phyloP scores from a whole-genome alignment of 2,113 vertebrate species.

The Monarcha castaneiventris region DNA sequence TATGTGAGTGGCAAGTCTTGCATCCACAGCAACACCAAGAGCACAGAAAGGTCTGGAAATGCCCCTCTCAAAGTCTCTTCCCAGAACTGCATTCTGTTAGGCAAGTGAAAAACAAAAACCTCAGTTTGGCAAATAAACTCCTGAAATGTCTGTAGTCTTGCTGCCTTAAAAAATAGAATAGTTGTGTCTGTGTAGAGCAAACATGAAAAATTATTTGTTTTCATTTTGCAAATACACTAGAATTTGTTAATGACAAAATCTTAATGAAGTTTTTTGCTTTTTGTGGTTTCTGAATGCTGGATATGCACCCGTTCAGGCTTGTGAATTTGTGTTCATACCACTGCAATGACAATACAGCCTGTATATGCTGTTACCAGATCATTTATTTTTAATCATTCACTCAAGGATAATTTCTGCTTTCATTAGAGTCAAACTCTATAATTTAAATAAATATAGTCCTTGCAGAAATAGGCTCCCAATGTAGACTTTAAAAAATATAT shows the following conservation, averaged over 20 bases:
- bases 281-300: background rate
- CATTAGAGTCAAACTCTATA: background rate
- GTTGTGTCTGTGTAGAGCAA: background rate
- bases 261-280: background rate
- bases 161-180: background rate
- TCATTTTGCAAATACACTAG: background rate
- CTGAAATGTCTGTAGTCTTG: background rate
- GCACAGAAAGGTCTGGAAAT: background rate
- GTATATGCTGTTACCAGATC: background rate
- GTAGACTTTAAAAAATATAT: background rate
- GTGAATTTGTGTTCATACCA: background rate
- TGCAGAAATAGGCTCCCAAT: background rate
- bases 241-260: background rate
- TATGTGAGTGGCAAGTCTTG: background rate
- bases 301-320: background rate
- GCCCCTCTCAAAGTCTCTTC: background rate
- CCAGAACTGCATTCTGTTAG: background rate
- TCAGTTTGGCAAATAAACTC: background rate
- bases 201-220: background rate
- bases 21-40: background rate
- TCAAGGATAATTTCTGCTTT: background rate
- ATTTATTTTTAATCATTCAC: slow-evolving; percentile 42
- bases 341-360: background rate
- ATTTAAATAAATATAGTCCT: background rate
- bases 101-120: background rate